phyloP scores from a whole-genome alignment of 2,888 invertebrate genomes.

The Buathra laborator region DNA sequence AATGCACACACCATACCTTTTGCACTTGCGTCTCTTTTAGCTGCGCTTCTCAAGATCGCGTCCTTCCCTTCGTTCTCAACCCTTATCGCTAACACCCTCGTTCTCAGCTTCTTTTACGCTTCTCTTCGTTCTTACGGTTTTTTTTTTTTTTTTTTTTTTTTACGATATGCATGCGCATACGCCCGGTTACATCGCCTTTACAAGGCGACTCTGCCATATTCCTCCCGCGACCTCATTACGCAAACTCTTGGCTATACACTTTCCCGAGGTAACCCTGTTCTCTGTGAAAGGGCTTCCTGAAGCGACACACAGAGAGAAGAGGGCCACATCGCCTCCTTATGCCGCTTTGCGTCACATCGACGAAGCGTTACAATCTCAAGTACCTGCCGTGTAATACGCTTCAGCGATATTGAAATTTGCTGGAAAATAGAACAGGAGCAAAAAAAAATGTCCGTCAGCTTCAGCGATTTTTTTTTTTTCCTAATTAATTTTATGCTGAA shows the following conservation, averaged over 20 bases:
- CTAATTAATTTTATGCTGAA: too few relatives aligned
- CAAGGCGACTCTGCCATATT: conserved; percentile 10
- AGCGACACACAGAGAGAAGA: conserved; percentile 1
- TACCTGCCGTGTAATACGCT: conserved; percentile 25
- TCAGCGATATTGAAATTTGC: conserved; percentile 45
- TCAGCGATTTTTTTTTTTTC: background rate
- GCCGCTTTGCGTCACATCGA: background rate
- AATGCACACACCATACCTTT: background rate
- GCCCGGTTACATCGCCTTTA: conserved; percentile 50
- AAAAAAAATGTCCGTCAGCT: background rate
- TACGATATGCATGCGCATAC: conserved; percentile 45
- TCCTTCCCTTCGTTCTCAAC: conserved; percentile 4
- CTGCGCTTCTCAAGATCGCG: conserved; percentile 14
- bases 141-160: conserved; percentile 13
- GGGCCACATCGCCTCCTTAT: conserved; percentile 15
- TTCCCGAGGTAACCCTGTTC: conserved; percentile 20
- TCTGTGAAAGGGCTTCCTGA: conserved; percentile 39
- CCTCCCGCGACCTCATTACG: conserved; percentile 48
- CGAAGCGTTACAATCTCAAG: background rate
- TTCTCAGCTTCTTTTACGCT: conserved; percentile 1
- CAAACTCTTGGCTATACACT: conserved; percentile 8
- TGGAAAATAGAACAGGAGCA: conserved; percentile 23
- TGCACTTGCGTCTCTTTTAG: background rate
- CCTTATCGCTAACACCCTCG: conserved; percentile 11
- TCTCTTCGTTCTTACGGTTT: background rate